Evolutionary conservation across 2,888 invertebrate species (phyloP).

Genomic region (Synanthedon tipuliformis): DNA sequence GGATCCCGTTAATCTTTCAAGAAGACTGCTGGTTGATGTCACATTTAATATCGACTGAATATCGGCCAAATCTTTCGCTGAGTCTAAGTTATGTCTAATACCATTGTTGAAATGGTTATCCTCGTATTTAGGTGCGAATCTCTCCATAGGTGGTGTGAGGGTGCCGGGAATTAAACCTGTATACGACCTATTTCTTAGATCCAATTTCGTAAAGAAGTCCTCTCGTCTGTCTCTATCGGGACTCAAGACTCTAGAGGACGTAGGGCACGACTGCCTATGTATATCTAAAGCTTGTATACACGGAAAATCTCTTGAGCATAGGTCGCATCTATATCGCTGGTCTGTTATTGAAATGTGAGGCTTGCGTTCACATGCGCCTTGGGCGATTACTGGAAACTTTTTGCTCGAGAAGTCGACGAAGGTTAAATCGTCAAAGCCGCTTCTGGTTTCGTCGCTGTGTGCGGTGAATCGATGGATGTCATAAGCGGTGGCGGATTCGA

Average conservation of each 20-base stretch:
- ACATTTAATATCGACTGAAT: conserved; percentile 86
- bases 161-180: conserved; percentile 57
- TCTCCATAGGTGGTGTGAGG: conserved; percentile 53
- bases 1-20: conserved; percentile 72
- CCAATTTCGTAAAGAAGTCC: conserved; percentile 84
- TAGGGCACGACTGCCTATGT: conserved; percentile 67
- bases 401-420: conserved; percentile 84
- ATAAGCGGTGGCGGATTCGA: conserved; percentile 78
- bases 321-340: conserved; percentile 76
- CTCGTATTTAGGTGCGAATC: conserved; percentile 53
- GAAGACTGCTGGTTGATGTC: conserved; percentile 76
- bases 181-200: conserved; percentile 76
- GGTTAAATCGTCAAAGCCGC: conserved; percentile 78
- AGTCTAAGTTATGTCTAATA: conserved; percentile 57
- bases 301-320: conserved; percentile 79
- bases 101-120: conserved; percentile 49
- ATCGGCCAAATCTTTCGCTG: conserved; percentile 83
- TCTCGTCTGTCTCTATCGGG: conserved; percentile 76
- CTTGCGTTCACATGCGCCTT: conserved; percentile 76
- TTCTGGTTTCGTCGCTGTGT: conserved; percentile 70
- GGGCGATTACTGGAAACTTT: conserved; percentile 83
- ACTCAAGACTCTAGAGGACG: conserved; percentile 42
- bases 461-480: conserved; percentile 77
- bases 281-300: conserved; percentile 75
- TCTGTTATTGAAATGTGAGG: conserved; percentile 71